Evolutionary conservation across 2,113 vertebrate species (phyloP), one percentile per base, ranked within the genome.

Genomic region (Callaeas wilsoni): DNA sequence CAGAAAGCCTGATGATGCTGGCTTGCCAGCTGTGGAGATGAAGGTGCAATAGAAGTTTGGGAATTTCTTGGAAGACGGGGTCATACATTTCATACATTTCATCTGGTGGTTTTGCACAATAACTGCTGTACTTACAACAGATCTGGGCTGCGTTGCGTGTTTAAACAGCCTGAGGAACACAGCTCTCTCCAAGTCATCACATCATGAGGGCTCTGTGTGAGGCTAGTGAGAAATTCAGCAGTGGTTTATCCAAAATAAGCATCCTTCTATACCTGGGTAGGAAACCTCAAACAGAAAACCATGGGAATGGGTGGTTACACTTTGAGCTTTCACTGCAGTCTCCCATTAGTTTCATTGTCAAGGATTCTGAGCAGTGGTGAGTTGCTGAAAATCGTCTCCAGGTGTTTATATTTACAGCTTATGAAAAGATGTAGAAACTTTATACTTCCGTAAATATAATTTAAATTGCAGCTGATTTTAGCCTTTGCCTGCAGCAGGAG

Each of bases 131-230:
- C 23, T 67, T 52, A 8, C 44, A 5, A 12, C 15, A 55, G 35
- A 15, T 21, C 39, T 0, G 1, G 35, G 35, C 57, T 33, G 20
- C 13, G 49, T 11, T 21, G 30, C 8, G 0, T 5, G 18, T 22
- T 50, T 53, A 3, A 16, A 9, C 5, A 10, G 41, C 13, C 52
- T n/a, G 70, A 49, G 47, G 50, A 49, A 2, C 27, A 6, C 3
- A 6, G 17, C 39, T 64, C 27, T 39, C 60, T 32, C 27, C 64
- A 7, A 20, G n/a, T 10, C n/a, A 12, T 18, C 0, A 0, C n/a
- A 12, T 18, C 0, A 0, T 13, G 12, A 2, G 1, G 52, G 52
- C 52, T 76, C 49, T 50, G 21, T 11, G 35, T 0, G 1, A 46
- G 26, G 44, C 78, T 62, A 53, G 5, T 1, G 4, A 33, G 44